Conservation (phyloP, 2,888 invertebrate species). For the Drosophila mettleri region DNA sequence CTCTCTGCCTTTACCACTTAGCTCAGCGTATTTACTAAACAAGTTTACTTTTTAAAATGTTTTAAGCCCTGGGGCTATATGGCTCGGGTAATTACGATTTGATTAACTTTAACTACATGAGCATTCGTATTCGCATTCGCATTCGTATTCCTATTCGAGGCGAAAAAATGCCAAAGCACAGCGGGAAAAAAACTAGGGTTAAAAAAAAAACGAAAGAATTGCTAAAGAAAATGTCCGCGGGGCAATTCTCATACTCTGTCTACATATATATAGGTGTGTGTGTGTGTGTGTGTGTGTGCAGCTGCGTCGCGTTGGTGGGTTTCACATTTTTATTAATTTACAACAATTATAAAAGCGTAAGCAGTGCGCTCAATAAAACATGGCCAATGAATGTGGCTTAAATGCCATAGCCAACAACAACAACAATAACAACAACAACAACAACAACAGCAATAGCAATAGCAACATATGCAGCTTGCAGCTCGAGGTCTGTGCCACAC, state of each 20-base stretch:
- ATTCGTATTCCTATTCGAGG: slow-evolving; percentile 29
- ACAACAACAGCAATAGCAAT: slow-evolving; percentile 29
- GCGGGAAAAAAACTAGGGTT: slow-evolving; percentile 56
- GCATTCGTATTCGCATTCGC: slow-evolving; percentile 61
- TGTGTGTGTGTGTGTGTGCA: slow-evolving; percentile 24
- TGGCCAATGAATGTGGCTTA: slow-evolving; percentile 57
- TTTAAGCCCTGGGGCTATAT: slow-evolving; percentile 68
- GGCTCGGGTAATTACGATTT: slow-evolving; percentile 84
- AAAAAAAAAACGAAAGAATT: slow-evolving; percentile 49
- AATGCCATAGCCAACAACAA: slow-evolving; percentile 49
- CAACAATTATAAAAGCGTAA: slow-evolving; percentile 75
- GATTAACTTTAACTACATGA: slow-evolving; percentile 85
- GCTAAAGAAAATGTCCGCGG: slow-evolving; percentile 68
- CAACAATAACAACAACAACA: slow-evolving; percentile 36
- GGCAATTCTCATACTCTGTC: slow-evolving; percentile 68
- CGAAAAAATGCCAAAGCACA: slow-evolving; percentile 53
- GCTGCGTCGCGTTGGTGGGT: slow-evolving; percentile 25
- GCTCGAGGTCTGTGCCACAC: slow-evolving; percentile 57
- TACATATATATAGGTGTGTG: background rate
- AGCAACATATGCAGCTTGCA: slow-evolving; percentile 47
- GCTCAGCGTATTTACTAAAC: slow-evolving; percentile 74
- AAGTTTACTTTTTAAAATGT: slow-evolving; percentile 84
- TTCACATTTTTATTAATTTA: slow-evolving; percentile 72
- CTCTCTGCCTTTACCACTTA: slow-evolving; percentile 2
- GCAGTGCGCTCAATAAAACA: slow-evolving; percentile 75